These are phyloP conservation scores for Luperina nickerlii DNA, from an alignment of 2,888 invertebrate species.

Conservation along the genomic window DNA sequence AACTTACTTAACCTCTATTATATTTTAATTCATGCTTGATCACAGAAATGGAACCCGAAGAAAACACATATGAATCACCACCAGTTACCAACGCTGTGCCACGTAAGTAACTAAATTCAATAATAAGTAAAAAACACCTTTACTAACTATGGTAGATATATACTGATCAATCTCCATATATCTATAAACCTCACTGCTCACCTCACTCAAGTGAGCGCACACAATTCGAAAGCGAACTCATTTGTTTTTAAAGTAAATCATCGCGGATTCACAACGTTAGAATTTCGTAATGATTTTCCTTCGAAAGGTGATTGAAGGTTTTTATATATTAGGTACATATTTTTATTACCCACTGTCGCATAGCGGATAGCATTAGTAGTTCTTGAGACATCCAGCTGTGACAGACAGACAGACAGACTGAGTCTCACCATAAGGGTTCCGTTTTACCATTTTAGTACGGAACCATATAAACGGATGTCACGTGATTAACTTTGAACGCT, in stretches of 20 bases:
- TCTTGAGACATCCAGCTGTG: no score
- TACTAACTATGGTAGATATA: no score
- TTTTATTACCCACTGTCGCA: no score
- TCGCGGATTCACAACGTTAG: not conserved
- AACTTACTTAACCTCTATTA: not conserved
- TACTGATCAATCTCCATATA: not conserved
- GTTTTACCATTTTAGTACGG: no score
- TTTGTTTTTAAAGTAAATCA: slow-evolving; percentile 4
- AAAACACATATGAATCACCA: slow-evolving; percentile 38
- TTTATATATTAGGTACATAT: no score
- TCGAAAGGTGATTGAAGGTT: no score
- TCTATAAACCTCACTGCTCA: no score
- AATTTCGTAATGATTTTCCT: not conserved
- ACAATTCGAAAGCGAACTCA: not conserved
- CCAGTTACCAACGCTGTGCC: slow-evolving; percentile 21
- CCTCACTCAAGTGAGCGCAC: not conserved
- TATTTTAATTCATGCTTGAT: not conserved
- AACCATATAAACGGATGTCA: no score
- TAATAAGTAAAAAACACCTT: not conserved
- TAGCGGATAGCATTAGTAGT: no score
- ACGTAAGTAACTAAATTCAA: slow-evolving; percentile 21
- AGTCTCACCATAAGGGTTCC: no score
- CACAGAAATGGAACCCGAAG: slow-evolving; percentile 39
- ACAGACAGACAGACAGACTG: no score
- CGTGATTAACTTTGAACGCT: no score